A percentile compares a stretch with the other conserved stretches of the same genome.
Evolutionary conservation across 2,797 vertebrate species (phyloP).

Genomic region (Lepus oiostolus): DNA sequence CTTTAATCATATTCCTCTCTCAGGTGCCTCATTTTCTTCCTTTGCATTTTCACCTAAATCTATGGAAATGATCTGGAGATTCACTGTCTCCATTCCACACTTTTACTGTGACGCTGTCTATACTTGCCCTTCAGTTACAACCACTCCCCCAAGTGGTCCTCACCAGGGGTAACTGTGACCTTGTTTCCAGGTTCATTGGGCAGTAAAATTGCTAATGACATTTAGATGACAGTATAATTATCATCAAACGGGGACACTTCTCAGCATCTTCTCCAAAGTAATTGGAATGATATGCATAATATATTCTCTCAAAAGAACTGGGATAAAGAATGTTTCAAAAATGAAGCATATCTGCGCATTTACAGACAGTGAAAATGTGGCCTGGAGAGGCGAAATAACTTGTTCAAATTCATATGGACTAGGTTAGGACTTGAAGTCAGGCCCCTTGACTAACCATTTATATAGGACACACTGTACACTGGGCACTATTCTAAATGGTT

Average conservation of each 20-base stretch:
- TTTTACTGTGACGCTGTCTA: background rate
- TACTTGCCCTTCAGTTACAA: background rate
- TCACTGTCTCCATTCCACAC: accelerated
- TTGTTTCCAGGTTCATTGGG: background rate
- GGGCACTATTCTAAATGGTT: background rate
- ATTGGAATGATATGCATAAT: background rate
- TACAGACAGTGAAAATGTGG: background rate
- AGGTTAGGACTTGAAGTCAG: background rate
- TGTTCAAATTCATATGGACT: accelerated
- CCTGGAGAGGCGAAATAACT: background rate
- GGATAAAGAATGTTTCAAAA: background rate
- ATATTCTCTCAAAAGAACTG: background rate
- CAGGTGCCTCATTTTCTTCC: background rate
- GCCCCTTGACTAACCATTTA: background rate
- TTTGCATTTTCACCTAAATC: background rate
- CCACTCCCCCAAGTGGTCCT: background rate
- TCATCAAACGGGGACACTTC: background rate
- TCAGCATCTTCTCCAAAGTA: background rate
- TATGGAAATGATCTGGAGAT: background rate
- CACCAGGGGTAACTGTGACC: background rate
- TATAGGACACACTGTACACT: background rate
- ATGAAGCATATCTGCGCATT: background rate
- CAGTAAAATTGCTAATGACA: background rate
- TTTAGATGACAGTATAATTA: background rate
- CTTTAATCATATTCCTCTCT: background rate